These are phyloP conservation scores for Scrobipalpa atriplicella DNA, from an alignment of 2,888 invertebrate species.

Conservation along the genomic window DNA sequence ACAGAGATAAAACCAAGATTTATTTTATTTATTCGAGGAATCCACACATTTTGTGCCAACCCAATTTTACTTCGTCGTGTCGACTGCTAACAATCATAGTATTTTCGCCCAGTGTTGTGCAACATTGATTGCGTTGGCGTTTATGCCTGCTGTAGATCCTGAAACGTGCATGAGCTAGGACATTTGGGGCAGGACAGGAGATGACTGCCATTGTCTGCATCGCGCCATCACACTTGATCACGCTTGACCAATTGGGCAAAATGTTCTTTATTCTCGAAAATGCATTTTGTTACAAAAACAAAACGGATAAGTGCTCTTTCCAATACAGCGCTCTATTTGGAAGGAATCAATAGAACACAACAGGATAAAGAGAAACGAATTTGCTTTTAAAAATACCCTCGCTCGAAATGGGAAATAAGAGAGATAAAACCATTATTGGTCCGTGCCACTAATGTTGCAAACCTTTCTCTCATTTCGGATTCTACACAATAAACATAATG, in stretches of 20 bases:
- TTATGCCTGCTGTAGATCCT: no score
- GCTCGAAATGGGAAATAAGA: conserved; percentile 5
- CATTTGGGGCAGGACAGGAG: no score
- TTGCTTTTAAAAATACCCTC: conserved; percentile 16
- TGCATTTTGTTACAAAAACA: neutral
- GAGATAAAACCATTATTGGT: conserved; percentile 10
- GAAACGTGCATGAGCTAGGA: no score
- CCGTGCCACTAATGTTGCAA: conserved; percentile 4
- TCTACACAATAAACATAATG: conserved; percentile 21
- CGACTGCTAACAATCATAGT: no score
- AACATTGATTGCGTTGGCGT: no score
- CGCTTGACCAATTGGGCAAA: no score
- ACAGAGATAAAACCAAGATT: no score
- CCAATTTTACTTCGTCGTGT: no score
- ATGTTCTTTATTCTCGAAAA: neutral
- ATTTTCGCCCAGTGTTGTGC: no score
- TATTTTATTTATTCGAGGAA: neutral
- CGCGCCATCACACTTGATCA: no score
- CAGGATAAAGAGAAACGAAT: conserved; percentile 4
- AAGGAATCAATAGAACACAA: conserved; percentile 16
- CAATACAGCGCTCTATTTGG: conserved; percentile 10
- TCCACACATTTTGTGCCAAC: neutral
- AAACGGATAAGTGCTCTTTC: conserved; percentile 13
- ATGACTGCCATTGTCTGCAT: no score
- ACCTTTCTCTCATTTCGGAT: neutral